Conservation (phyloP, 2,113 vertebrate genomes). For the Zeus faber region DNA sequence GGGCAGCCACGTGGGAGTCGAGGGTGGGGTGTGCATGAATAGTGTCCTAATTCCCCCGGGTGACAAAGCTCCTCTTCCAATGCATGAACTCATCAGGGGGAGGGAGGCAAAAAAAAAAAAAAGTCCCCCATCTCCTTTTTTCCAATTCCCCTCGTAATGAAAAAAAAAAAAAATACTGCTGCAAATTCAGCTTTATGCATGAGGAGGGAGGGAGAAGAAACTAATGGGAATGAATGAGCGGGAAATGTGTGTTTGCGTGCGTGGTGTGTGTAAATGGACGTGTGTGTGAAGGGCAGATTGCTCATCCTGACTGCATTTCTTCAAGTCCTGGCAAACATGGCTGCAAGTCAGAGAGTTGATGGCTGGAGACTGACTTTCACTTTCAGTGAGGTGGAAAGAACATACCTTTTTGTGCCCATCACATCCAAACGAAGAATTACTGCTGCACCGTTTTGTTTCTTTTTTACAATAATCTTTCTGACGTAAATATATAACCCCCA, state of each 20-base stretch:
- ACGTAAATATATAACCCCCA: too few relatives aligned
- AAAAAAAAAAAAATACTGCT: slow-evolving; percentile 71
- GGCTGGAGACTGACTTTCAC: too few relatives aligned
- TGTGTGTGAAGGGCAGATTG: too few relatives aligned
- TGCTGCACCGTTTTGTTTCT: too few relatives aligned
- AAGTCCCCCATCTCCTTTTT: slow-evolving; percentile 53
- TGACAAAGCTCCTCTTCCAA: slow-evolving; percentile 78
- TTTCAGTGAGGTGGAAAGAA: too few relatives aligned
- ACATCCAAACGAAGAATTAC: too few relatives aligned
- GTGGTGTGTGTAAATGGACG: slow-evolving; percentile 3
- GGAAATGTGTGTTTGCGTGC: slow-evolving; percentile 16
- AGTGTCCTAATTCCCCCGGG: slow-evolving; percentile 72
- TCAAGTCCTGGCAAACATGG: too few relatives aligned
- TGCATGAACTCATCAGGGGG: slow-evolving; percentile 74
- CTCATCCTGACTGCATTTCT: too few relatives aligned
- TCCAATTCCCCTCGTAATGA: slow-evolving; percentile 74
- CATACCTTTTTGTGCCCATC: too few relatives aligned
- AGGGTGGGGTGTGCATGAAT: slow-evolving; percentile 62
- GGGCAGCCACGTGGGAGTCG: slow-evolving; percentile 54
- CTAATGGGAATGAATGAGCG: slow-evolving; percentile 58
- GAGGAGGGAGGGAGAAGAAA: slow-evolving; percentile 47
- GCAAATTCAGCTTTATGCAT: slow-evolving; percentile 69
- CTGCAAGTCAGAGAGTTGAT: too few relatives aligned
- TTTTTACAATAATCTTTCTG: too few relatives aligned
- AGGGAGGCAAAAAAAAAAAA: slow-evolving; percentile 49